Base-by-base conservation (phyloP, 2,888 invertebrate species). In the Caenorhabditis virilis region DNA sequence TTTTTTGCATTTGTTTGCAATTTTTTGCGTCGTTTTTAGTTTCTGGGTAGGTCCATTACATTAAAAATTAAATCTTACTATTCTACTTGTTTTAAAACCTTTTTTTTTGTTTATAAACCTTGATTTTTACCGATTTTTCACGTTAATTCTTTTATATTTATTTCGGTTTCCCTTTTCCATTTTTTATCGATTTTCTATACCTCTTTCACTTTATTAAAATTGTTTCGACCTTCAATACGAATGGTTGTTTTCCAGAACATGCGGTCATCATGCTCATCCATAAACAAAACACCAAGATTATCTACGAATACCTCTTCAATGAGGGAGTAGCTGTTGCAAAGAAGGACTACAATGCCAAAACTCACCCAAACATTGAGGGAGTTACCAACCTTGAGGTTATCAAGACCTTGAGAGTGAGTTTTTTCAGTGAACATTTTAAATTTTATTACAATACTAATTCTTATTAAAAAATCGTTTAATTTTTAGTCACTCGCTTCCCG, bases 311-410 rank as follows among this genome's bases (percentile, higher is more conserved):
- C 87, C 72, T 83, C 63, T 82, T 82, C 77, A 80, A 80, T 85
- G 97, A 99, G 87, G 98, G 98, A 85, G 98, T 98, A 69, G 91
- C 97, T 89, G 97, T 98, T 81, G 98, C 98, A 11, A 95, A 95
- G 86, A 97, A 98, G 85, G 97, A 99, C 86, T 92, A 92, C 86
- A 92, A 94, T 88, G 91, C 92, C 52, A 91, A 94, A n/a, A 93
- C 93, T 86, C 98, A 99, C 85, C 93, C 95, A 6, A 93, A 95
- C 85, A 87, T 98, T 80, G 92, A 93, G 84, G 89, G 87, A 81
- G 93, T 98, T 82, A 93, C 95, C 74, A 98, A 98, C 87, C 89
- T 99, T 71, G 92, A 98, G 87, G 97, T 98, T 57, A 97, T 98
- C 84, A 97, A 97, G 87, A 93, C 95, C 76, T 88, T 95, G 88